Evolutionary conservation across 2,797 vertebrate species (phyloP).

Genomic region (Anabas testudineus): DNA sequence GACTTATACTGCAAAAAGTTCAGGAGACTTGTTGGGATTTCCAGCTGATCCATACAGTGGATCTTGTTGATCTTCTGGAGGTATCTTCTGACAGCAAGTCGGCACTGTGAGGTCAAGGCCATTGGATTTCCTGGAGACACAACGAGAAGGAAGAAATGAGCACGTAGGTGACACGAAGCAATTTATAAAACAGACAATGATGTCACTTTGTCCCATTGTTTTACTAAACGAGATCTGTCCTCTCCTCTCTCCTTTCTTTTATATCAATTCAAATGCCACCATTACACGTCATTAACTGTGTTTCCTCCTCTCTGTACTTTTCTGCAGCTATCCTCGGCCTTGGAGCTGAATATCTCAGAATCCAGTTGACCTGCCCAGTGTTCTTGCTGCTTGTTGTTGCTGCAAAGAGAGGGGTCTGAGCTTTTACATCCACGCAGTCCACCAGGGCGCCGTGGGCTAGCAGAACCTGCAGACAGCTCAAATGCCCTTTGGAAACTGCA

Average conservation of each 20-base stretch:
- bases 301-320: no score
- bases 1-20: slow-evolving; percentile 87
- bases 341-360: no score
- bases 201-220: not conserved
- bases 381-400: slow-evolving; percentile 91
- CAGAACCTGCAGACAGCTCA: slow-evolving; percentile 88
- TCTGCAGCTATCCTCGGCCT: no score
- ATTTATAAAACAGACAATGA: not conserved
- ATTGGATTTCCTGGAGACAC: slow-evolving; percentile 85
- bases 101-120: slow-evolving; percentile 88
- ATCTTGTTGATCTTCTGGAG: slow-evolving; percentile 78
- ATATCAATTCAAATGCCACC: no score
- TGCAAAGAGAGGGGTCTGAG: slow-evolving; percentile 93
- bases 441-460: slow-evolving; percentile 90
- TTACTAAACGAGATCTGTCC: not conserved
- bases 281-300: no score
- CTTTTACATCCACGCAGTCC: slow-evolving; percentile 92
- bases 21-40: slow-evolving; percentile 85
- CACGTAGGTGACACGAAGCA: not conserved
- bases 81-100: slow-evolving; percentile 85
- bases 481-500: slow-evolving; percentile 86
- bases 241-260: no score
- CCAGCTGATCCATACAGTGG: slow-evolving; percentile 82
- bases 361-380: no score
- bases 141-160: not conserved